Percentiles rank a stretch among this genome's conserved stretches.
phyloP scores from a whole-genome alignment of 2,113 vertebrate species.

The Phrynosoma blainvillii region DNA sequence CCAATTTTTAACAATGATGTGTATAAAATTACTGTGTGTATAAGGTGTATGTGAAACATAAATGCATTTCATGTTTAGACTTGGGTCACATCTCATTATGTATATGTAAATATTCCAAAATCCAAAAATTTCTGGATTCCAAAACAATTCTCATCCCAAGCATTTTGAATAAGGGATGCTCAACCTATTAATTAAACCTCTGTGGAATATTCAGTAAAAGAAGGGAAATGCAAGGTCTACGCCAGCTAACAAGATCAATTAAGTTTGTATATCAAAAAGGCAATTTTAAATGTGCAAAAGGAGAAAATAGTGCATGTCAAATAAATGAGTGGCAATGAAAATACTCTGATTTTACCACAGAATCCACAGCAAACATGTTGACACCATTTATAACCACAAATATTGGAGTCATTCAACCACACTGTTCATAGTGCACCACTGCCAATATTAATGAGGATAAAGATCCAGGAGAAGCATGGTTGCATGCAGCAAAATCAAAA shows the following conservation, averaged over 20 bases:
- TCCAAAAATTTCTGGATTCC: too few relatives aligned
- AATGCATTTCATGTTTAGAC: too few relatives aligned
- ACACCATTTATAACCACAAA: conserved; percentile 62
- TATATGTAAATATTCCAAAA: too few relatives aligned
- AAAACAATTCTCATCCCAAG: too few relatives aligned
- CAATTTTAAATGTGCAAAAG: not conserved
- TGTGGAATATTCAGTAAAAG: not conserved
- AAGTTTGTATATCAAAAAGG: too few relatives aligned
- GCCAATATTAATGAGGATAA: conserved; percentile 31
- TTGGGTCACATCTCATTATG: too few relatives aligned
- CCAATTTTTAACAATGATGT: too few relatives aligned
- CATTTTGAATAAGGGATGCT: too few relatives aligned
- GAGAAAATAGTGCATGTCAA: conserved; percentile 8
- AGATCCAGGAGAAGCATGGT: conserved; percentile 8
- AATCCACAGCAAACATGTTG: conserved; percentile 65
- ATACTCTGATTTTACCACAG: conserved; percentile 67
- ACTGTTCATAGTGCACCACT: conserved; percentile 34
- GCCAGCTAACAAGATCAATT: not conserved
- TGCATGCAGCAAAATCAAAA: not conserved
- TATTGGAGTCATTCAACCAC: conserved; percentile 59
- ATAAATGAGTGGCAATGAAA: conserved; percentile 23
- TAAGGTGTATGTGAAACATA: too few relatives aligned
- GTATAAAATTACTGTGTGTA: too few relatives aligned
- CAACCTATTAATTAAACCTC: not conserved
- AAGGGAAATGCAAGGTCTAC: not conserved